phyloP scores from a whole-genome alignment of 2,797 vertebrate species.

The Helarctos malayanus region DNA sequence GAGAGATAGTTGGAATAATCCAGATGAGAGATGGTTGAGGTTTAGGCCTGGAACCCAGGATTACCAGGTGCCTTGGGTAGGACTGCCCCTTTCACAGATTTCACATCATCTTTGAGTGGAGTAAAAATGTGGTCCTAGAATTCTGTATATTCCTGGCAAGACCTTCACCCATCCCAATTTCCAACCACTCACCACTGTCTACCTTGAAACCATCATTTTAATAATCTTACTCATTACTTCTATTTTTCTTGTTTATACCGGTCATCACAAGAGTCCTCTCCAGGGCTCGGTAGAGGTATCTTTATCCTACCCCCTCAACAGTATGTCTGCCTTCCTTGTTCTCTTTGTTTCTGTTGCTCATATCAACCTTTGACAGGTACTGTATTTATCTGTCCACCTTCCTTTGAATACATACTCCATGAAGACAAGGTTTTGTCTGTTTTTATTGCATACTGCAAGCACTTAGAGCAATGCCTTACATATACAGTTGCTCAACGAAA shows the following conservation, averaged over 20 bases:
- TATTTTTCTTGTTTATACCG: not conserved
- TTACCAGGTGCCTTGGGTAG: not conserved
- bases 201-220: not conserved
- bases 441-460: conserved; percentile 18
- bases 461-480: not conserved
- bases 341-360: not conserved
- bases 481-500: not conserved
- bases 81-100: not conserved
- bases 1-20: not conserved
- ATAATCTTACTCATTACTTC: not conserved
- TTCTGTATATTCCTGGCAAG: not conserved
- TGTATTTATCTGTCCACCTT: not conserved
- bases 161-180: not conserved
- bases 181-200: not conserved
- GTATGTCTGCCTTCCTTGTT: not conserved
- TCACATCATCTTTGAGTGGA: not conserved
- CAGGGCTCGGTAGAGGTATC: not conserved
- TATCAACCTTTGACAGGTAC: not conserved
- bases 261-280: not conserved
- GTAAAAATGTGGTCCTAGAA: not conserved
- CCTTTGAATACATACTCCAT: not conserved
- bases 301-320: not conserved
- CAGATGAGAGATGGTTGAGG: not conserved
- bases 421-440: not conserved
- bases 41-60: not conserved